These are phyloP conservation scores for Philaethria dido DNA, from an alignment of 2,888 invertebrate species.

Conservation along the genomic window DNA sequence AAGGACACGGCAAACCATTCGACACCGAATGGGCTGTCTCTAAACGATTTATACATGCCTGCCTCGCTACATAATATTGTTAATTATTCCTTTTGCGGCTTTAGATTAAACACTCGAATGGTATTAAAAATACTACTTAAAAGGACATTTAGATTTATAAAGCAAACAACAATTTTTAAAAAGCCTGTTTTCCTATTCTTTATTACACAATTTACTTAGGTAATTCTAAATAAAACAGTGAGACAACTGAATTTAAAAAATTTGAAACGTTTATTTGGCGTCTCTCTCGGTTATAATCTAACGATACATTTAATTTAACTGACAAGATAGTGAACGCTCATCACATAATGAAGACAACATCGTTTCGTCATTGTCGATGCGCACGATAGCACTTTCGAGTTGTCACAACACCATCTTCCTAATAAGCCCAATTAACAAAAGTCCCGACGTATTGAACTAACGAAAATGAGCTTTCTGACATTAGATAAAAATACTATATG, in stretches of 20 bases:
- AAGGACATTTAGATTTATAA: constrained; percentile 23
- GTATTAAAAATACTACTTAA: constrained; percentile 33
- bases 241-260: constrained; percentile 63
- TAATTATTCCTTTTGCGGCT: constrained; percentile 56
- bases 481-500: constrained; percentile 55
- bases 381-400: constrained; percentile 82
- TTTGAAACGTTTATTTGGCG: constrained; percentile 62
- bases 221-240: not conserved
- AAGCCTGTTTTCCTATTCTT: too few relatives aligned
- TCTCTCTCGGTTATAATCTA: constrained; percentile 82
- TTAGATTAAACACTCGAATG: constrained; percentile 37
- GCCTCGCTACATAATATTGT: constrained; percentile 58
- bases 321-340: constrained; percentile 83
- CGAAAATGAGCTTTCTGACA: constrained; percentile 65
- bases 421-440: constrained; percentile 83
- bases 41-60: constrained; percentile 64
- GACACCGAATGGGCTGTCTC: constrained; percentile 71
- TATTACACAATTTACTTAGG: not conserved
- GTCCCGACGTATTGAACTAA: constrained; percentile 55
- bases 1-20: constrained; percentile 58
- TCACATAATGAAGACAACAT: constrained; percentile 84
- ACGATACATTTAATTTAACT: constrained; percentile 84
- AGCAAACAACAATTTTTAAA: not conserved
- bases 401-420: constrained; percentile 83
- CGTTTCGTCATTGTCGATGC: constrained; percentile 84